Conservation (phyloP, 2,113 vertebrate species). For the Tachycineta bicolor region DNA sequence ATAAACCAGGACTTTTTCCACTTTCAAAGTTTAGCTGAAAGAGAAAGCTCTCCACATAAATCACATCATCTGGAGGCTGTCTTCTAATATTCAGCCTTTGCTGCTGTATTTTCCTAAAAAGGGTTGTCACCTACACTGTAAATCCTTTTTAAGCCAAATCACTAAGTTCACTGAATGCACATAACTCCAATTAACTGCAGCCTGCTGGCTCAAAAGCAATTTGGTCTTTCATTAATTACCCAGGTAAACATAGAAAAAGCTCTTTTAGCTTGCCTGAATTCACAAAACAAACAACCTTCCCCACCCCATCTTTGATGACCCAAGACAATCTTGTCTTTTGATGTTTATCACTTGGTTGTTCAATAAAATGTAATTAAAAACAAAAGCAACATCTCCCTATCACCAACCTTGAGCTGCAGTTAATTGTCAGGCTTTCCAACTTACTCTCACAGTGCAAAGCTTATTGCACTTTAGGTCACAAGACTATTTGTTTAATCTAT, state of each 20-base stretch:
- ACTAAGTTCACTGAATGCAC: conserved; percentile 25
- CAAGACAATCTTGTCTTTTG: conserved; percentile 65
- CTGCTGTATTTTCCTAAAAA: background rate
- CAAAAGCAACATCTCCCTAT: conserved; percentile 43
- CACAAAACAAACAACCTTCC: conserved; percentile 27
- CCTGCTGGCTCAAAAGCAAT: conserved; percentile 32
- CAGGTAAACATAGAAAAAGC: conserved; percentile 27
- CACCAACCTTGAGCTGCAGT: background rate
- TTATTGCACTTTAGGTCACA: conserved; percentile 10
- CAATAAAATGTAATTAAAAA: conserved; percentile 62
- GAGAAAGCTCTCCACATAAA: background rate
- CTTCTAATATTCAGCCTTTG: background rate
- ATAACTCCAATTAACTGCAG: conserved; percentile 39
- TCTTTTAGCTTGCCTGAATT: conserved; percentile 14
- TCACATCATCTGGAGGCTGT: background rate
- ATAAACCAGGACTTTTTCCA: background rate
- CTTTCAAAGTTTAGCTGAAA: background rate
- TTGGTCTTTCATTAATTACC: conserved; percentile 42
- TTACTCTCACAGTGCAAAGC: background rate
- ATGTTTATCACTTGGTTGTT: conserved; percentile 60
- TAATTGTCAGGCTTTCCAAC: conserved; percentile 40
- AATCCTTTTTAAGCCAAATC: conserved; percentile 23
- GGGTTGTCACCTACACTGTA: background rate
- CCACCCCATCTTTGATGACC: conserved; percentile 46
- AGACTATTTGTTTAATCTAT: conserved; percentile 25